A percentile compares a stretch with the other conserved stretches of the same genome.
These are phyloP conservation scores for Liolophura sinensis DNA, from an alignment of 1,140 invertebrate genomes.

Conservation along the genomic window DNA sequence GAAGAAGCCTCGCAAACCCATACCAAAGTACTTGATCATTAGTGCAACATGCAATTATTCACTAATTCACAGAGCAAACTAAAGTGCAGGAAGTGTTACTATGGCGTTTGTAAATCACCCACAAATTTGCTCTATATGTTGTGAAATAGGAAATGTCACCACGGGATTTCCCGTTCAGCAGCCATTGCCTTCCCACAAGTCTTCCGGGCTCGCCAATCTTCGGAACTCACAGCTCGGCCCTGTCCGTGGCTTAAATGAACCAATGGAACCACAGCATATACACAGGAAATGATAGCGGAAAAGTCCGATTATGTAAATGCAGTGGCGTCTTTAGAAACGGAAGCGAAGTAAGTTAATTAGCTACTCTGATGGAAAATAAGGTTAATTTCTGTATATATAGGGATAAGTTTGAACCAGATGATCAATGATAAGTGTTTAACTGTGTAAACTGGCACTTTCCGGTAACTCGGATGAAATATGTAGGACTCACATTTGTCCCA, in stretches of 20 bases:
- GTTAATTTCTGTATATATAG: too few relatives aligned
- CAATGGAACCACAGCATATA: neutral
- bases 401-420: conserved; percentile 4
- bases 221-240: too few relatives aligned
- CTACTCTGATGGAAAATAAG: too few relatives aligned
- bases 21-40: conserved; percentile 97
- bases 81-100: too few relatives aligned
- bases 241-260: too few relatives aligned
- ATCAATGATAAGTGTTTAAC: conserved; percentile 6
- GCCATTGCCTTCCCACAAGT: conserved; percentile 50
- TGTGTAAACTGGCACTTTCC: neutral
- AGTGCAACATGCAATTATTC: conserved; percentile 28
- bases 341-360: conserved; percentile 6
- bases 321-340: conserved; percentile 36
- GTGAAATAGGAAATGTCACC: too few relatives aligned
- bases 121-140: too few relatives aligned
- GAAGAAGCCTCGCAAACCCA: conserved; percentile 94
- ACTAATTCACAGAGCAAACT: too few relatives aligned
- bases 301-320: neutral
- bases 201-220: conserved; percentile 11
- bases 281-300: conserved; percentile 5
- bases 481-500: conserved; percentile 31
- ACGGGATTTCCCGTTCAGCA: conserved; percentile 9
- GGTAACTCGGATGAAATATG: conserved; percentile 18
- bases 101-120: too few relatives aligned